Evolutionary conservation across 2,888 invertebrate genomes (phyloP).

Genomic region (Azorinus chamasolen): DNA sequence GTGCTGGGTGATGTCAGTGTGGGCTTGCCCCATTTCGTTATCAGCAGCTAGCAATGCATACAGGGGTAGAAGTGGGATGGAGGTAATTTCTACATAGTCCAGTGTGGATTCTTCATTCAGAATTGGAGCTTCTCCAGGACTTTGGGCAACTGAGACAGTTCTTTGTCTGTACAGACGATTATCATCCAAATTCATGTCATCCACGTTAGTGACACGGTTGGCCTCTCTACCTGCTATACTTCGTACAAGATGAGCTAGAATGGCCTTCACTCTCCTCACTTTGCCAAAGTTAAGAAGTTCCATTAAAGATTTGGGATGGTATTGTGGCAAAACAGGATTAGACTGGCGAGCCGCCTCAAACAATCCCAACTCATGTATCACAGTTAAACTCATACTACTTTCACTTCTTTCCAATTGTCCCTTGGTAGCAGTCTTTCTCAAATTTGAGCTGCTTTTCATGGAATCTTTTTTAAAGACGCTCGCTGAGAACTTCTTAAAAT

Average conservation of each 20-base stretch:
- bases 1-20: slow-evolving; percentile 61
- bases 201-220: slow-evolving; percentile 62
- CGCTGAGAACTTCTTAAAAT: slow-evolving; percentile 70
- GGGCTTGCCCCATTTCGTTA: slow-evolving; percentile 82
- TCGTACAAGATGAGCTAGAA: slow-evolving; percentile 97
- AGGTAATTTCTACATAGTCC: slow-evolving; percentile 94
- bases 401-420: slow-evolving; percentile 74
- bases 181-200: slow-evolving; percentile 72
- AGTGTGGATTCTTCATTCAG: slow-evolving; percentile 75
- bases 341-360: slow-evolving; percentile 99
- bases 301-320: slow-evolving; percentile 99
- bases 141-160: slow-evolving; percentile 66
- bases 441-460: slow-evolving; percentile 38
- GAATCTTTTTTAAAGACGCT: slow-evolving; percentile 50
- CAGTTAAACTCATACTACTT: slow-evolving; percentile 77
- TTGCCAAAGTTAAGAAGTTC: slow-evolving; percentile 99
- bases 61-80: slow-evolving; percentile 98
- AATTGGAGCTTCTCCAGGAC: slow-evolving; percentile 64
- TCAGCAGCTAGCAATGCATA: slow-evolving; percentile 99
- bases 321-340: slow-evolving; percentile 99
- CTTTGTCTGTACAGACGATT: slow-evolving; percentile 59
- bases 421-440: slow-evolving; percentile 65
- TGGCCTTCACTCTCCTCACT: slow-evolving; percentile 98
- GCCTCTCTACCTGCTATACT: slow-evolving; percentile 87
- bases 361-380: slow-evolving; percentile 88